These are phyloP conservation scores for Sitobion miscanthi DNA, from an alignment of 1,140 invertebrate species.

Conservation along the genomic window DNA sequence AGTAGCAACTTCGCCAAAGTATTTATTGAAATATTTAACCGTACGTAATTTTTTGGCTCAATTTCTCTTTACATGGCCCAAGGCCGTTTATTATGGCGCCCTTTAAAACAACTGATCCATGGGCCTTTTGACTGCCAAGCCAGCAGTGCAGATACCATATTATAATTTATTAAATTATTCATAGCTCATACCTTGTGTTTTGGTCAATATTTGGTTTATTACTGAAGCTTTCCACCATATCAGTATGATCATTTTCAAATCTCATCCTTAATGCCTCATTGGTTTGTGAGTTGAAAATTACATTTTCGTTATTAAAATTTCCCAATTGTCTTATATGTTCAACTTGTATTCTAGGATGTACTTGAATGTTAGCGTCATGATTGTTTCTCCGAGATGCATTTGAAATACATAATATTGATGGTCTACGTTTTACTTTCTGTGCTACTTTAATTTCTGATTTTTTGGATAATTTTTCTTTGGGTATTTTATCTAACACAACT, in stretches of 20 bases:
- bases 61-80: too few species aligned
- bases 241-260: background rate
- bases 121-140: too few species aligned
- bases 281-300: background rate
- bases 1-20: too few species aligned
- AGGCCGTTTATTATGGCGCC: too few species aligned
- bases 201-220: conserved; percentile 1
- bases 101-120: too few species aligned
- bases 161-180: background rate
- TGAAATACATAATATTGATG: background rate
- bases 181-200: background rate
- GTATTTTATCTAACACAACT: background rate
- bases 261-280: background rate
- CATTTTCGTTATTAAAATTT: background rate
- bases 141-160: too few species aligned
- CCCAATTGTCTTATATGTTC: background rate
- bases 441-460: conserved; percentile 1
- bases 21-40: too few species aligned
- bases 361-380: background rate
- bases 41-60: too few species aligned
- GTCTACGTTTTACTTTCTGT: background rate
- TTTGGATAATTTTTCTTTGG: background rate
- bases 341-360: background rate
- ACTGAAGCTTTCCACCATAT: background rate
- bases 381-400: background rate